These are phyloP conservation scores for Axis porcinus DNA, from an alignment of 2,113 vertebrate genomes.

Conservation along the genomic window DNA sequence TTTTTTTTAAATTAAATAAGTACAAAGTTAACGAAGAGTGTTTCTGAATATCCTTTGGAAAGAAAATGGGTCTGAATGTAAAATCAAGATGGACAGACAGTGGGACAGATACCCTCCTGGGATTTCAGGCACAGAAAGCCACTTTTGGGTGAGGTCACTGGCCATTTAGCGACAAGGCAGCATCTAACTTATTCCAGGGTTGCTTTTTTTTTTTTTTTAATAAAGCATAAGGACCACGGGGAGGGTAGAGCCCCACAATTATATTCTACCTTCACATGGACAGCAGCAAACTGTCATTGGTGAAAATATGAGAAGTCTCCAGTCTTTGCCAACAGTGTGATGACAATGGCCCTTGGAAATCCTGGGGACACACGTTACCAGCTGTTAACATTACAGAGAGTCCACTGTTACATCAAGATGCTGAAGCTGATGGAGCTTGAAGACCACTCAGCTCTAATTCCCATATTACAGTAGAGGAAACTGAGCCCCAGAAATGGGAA, in stretches of 20 bases:
- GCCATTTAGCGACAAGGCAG: background rate
- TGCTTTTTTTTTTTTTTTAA: background rate
- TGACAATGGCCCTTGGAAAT: background rate
- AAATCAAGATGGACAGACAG: background rate
- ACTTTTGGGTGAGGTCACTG: background rate
- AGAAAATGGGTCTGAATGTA: background rate
- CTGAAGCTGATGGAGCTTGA: background rate
- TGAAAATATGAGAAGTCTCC: background rate
- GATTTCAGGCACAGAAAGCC: background rate
- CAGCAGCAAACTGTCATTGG: background rate
- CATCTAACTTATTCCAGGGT: background rate
- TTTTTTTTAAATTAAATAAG: constrained; percentile 61
- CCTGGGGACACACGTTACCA: background rate
- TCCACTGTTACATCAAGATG: background rate
- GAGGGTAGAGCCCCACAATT: background rate
- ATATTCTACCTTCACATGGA: background rate
- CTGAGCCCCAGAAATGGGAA: background rate
- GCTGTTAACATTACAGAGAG: background rate
- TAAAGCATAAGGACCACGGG: background rate
- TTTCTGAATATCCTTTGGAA: background rate
- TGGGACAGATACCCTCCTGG: background rate
- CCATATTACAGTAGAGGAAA: background rate
- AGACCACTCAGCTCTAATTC: background rate
- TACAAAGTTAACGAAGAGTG: constrained; percentile 34
- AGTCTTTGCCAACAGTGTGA: background rate